Conservation (phyloP, 2,797 vertebrate genomes). For the Knipowitschia caucasica region DNA sequence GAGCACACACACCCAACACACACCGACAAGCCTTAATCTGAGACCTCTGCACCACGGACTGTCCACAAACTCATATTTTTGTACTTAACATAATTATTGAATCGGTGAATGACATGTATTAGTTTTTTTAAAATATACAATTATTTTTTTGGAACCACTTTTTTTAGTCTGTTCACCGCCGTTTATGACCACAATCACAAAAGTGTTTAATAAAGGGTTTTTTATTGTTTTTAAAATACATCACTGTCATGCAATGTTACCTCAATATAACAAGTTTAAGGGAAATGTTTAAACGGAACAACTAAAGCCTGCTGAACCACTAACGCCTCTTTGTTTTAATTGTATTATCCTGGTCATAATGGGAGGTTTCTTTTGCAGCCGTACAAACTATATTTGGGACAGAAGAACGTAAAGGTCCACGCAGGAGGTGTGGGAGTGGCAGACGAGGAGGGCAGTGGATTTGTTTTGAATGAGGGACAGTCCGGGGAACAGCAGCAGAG, state of each 20-base stretch:
- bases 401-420: too few relatives aligned
- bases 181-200: slow-evolving; percentile 1
- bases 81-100: slow-evolving; percentile 40
- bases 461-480: slow-evolving; percentile 63
- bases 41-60: too few relatives aligned
- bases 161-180: neutral
- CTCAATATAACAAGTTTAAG: neutral
- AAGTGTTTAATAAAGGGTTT: too few relatives aligned
- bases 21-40: slow-evolving; percentile 42
- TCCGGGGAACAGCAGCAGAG: slow-evolving; percentile 29
- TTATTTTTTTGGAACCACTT: too few relatives aligned
- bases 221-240: too few relatives aligned
- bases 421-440: slow-evolving; percentile 3
- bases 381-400: too few relatives aligned
- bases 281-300: neutral
- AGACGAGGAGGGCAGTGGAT: slow-evolving; percentile 30
- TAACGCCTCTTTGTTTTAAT: neutral
- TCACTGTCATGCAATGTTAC: neutral
- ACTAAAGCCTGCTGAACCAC: neutral
- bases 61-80: slow-evolving; percentile 59
- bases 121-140: neutral
- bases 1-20: slow-evolving; percentile 52
- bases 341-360: too few relatives aligned
- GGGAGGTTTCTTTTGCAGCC: too few relatives aligned
- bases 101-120: too few relatives aligned